These are phyloP conservation scores for Drosophila hydei DNA, from an alignment of 1,140 invertebrate genomes.

Conservation along the genomic window DNA sequence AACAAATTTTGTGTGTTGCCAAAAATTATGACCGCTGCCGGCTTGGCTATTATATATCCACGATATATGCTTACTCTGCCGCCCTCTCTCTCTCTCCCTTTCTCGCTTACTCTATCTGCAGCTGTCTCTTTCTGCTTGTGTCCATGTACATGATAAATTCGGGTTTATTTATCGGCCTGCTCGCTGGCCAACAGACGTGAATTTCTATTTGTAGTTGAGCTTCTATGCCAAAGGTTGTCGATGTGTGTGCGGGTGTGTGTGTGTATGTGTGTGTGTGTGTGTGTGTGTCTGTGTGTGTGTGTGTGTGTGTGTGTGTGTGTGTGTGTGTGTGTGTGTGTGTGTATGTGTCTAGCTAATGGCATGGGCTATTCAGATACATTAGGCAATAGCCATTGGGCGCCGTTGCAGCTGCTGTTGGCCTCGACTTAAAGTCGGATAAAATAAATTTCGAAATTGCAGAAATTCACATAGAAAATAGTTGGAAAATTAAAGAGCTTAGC, in stretches of 20 bases:
- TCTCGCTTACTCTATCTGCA: background rate
- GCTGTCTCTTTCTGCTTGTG: constrained; percentile 11
- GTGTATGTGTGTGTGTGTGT: background rate
- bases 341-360: constrained; percentile 57
- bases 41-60: constrained; percentile 74
- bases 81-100: background rate
- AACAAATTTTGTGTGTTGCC: constrained; percentile 67
- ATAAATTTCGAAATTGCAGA: constrained; percentile 7
- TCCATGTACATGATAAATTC: constrained; percentile 77
- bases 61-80: constrained; percentile 60
- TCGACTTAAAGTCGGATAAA: constrained; percentile 54
- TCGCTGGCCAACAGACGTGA: constrained; percentile 46
- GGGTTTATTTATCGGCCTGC: constrained; percentile 74
- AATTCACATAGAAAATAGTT: background rate
- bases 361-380: constrained; percentile 65
- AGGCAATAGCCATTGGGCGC: constrained; percentile 37
- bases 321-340: constrained; percentile 6
- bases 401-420: constrained; percentile 61
- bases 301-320: constrained; percentile 10
- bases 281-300: constrained; percentile 12
- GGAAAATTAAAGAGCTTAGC: background rate
- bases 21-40: constrained; percentile 76
- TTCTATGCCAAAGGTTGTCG: background rate
- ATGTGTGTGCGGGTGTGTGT: background rate
- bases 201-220: constrained; percentile 68